Evolutionary conservation across 2,797 vertebrate species (phyloP).

Genomic region (Netta rufina): DNA sequence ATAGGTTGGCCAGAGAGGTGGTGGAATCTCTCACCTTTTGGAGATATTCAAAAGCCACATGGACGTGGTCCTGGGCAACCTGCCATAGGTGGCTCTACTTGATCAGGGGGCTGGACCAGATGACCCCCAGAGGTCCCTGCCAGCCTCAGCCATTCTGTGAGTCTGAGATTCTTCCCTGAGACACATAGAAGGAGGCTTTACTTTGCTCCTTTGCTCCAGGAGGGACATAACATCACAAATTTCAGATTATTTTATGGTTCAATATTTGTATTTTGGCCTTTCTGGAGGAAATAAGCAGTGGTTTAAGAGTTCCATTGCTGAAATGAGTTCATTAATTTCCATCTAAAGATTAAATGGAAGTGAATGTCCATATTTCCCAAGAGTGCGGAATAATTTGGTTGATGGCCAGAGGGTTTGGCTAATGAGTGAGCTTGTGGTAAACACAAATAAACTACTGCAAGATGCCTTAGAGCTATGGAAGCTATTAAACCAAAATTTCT

Average conservation of each 20-base stretch:
- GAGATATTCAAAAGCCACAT: background rate
- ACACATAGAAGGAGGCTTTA: background rate
- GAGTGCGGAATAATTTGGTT: background rate
- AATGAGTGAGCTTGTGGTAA: background rate
- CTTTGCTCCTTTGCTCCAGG: background rate
- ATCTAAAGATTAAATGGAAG: background rate
- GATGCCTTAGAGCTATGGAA: slow-evolving; percentile 12
- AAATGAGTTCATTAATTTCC: slow-evolving; percentile 13
- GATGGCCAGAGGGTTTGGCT: background rate
- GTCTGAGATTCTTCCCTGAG: background rate
- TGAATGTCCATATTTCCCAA: background rate
- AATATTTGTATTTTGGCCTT: background rate
- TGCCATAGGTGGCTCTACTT: too few species aligned
- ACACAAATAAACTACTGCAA: slow-evolving; percentile 5
- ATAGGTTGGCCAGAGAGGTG: background rate
- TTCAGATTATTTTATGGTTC: background rate
- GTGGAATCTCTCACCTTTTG: background rate
- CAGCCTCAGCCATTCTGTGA: too few species aligned
- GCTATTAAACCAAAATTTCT: slow-evolving; percentile 11
- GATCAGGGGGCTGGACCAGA: too few species aligned
- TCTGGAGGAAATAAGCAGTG: background rate
- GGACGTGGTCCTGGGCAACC: background rate
- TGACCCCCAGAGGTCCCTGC: too few species aligned
- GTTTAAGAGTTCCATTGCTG: background rate
- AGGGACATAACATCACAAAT: background rate